A percentile compares a stretch with the other conserved stretches of the same genome.
Conservation (phyloP, 1,140 invertebrate genomes). For the Tigriopus japonicus region DNA sequence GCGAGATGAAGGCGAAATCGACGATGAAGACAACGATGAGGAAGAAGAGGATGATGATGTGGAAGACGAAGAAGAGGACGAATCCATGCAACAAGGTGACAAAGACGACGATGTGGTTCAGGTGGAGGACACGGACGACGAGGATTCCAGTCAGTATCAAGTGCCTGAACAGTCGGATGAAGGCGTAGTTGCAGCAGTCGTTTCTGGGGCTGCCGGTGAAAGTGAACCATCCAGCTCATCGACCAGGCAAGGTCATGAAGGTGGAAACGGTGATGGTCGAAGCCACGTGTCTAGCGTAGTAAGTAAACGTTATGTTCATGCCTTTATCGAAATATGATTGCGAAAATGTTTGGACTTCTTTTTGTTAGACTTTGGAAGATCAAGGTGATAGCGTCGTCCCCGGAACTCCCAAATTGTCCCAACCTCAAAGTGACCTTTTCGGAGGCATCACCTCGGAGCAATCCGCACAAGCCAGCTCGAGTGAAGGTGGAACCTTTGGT, state of each 20-base stretch:
- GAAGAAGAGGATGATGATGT: conserved; percentile 27
- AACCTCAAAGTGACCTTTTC: conserved; percentile 67
- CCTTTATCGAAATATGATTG: neutral
- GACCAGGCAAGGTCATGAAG: conserved; percentile 1
- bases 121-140: conserved; percentile 22
- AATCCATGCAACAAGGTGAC: conserved; percentile 12
- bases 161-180: conserved; percentile 34
- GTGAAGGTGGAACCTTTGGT: neutral
- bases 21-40: conserved; percentile 20
- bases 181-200: conserved; percentile 21
- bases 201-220: conserved; percentile 12
- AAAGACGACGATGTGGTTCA: conserved; percentile 26
- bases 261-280: neutral
- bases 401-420: conserved; percentile 64
- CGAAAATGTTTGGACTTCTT: conserved; percentile 4
- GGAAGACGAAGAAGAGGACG: conserved; percentile 20
- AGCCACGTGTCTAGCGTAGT: neutral
- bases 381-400: conserved; percentile 75
- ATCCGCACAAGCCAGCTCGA: neutral
- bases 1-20: conserved; percentile 20
- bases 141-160: conserved; percentile 22
- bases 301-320: conserved; percentile 1
- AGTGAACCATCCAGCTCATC: conserved; percentile 12
- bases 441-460: conserved; percentile 61
- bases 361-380: conserved; percentile 37